Percentiles rank a stretch among this genome's conserved stretches.
These are phyloP conservation scores for Gambelia wislizenii DNA, from an alignment of 2,797 vertebrate genomes.

Conservation along the genomic window DNA sequence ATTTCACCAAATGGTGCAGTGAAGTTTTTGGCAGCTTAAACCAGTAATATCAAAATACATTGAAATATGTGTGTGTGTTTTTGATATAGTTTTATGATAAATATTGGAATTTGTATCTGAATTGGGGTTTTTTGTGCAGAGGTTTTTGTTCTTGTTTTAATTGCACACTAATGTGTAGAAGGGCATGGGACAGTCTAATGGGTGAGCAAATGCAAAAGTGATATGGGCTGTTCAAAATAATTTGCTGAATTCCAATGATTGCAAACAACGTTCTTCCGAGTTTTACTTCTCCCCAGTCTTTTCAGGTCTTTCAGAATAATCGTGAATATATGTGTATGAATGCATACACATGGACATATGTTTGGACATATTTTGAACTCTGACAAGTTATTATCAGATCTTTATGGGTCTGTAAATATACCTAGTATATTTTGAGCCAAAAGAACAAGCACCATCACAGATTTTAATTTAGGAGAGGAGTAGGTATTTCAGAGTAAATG, in stretches of 20 bases:
- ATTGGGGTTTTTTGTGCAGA: neutral
- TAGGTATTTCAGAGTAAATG: neutral
- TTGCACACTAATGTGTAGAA: neutral
- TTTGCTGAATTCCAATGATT: too few species aligned
- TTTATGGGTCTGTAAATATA: neutral
- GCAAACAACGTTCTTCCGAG: neutral
- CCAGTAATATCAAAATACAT: too few species aligned
- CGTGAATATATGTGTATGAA: neutral
- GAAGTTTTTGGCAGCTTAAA: too few species aligned
- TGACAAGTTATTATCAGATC: neutral
- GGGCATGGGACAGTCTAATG: neutral
- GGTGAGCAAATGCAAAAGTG: neutral
- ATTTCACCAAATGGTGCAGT: too few species aligned
- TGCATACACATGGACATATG: neutral
- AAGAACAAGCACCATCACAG: neutral
- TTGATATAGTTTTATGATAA: neutral
- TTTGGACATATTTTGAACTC: neutral
- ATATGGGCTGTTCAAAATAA: neutral
- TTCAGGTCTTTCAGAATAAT: neutral
- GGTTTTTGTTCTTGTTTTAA: too few species aligned
- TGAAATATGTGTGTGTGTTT: neutral
- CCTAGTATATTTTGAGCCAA: too few species aligned
- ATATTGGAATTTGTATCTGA: neutral
- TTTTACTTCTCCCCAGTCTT: neutral
- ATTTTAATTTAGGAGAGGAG: neutral